phyloP scores from a whole-genome alignment of 2,888 invertebrate genomes.

The Corythucha ciliata region DNA sequence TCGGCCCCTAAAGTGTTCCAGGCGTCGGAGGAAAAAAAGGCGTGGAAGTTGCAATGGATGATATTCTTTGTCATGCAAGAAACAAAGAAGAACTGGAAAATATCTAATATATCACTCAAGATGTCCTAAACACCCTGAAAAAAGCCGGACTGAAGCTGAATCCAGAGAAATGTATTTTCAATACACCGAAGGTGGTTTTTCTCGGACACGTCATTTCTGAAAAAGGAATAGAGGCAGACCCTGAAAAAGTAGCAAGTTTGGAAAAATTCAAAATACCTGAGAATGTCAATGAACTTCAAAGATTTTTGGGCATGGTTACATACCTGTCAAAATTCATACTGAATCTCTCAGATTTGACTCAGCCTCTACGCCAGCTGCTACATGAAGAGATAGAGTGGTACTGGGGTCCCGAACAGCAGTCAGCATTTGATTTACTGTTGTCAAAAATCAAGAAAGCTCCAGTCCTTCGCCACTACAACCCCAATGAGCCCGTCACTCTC shows the following conservation, averaged over 20 bases:
- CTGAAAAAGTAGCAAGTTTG: slow-evolving; percentile 30
- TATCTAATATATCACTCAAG: slow-evolving; percentile 13
- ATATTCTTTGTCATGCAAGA: slow-evolving; percentile 18
- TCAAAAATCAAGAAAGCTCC: slow-evolving; percentile 28
- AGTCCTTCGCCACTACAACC: slow-evolving; percentile 35
- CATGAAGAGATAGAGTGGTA: slow-evolving; percentile 34
- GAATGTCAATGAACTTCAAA: slow-evolving; percentile 31
- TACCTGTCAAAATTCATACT: slow-evolving; percentile 37
- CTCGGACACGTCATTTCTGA: slow-evolving; percentile 35
- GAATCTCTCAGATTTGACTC: slow-evolving; percentile 26
- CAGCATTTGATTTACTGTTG: slow-evolving; percentile 31
- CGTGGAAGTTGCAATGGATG: slow-evolving; percentile 23
- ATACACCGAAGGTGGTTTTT: slow-evolving; percentile 26
- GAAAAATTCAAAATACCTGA: slow-evolving; percentile 27
- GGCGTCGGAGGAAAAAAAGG: slow-evolving; percentile 23
- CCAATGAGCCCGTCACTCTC: slow-evolving; percentile 33
- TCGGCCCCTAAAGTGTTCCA: slow-evolving; percentile 31
- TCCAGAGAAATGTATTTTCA: slow-evolving; percentile 34
- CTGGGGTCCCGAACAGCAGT: slow-evolving; percentile 35
- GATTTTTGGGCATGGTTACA: slow-evolving; percentile 33
- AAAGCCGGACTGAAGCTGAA: slow-evolving; percentile 36
- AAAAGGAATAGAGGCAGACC: slow-evolving; percentile 31
- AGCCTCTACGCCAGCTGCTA: slow-evolving; percentile 31
- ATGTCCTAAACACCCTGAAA: background rate
- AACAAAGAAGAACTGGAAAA: slow-evolving; percentile 9